Conservation (phyloP, 2,888 invertebrate genomes). For the Spisula subtruncata region DNA sequence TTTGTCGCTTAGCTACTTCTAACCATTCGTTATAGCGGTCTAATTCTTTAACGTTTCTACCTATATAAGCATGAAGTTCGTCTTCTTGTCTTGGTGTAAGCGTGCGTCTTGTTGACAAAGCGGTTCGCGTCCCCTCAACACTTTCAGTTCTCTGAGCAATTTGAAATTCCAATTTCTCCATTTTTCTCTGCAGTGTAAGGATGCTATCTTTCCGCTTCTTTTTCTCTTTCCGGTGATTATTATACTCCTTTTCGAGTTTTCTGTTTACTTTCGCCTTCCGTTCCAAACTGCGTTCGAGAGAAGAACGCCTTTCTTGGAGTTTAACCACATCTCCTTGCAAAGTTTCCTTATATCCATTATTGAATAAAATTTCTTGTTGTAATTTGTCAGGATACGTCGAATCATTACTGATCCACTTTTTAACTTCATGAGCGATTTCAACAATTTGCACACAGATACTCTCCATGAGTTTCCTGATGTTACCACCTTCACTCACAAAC, state of each 20-base stretch:
- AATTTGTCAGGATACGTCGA: conserved; percentile 79
- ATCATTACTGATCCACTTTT: conserved; percentile 80
- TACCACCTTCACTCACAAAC: conserved; percentile 74
- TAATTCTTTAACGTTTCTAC: conserved; percentile 68
- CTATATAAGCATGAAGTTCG: conserved; percentile 67
- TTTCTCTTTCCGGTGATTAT: conserved; percentile 74
- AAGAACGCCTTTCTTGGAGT: conserved; percentile 66
- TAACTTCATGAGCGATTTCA: conserved; percentile 76
- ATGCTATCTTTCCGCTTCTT: conserved; percentile 75
- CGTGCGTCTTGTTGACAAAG: conserved; percentile 67
- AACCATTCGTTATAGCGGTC: conserved; percentile 75
- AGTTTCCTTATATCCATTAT: conserved; percentile 77
- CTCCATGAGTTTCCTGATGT: conserved; percentile 75
- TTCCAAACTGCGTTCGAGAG: conserved; percentile 70
- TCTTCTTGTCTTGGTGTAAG: conserved; percentile 74
- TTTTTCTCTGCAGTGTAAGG: conserved; percentile 76
- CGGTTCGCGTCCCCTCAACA: conserved; percentile 75
- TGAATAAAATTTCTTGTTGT: conserved; percentile 77
- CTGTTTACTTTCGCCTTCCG: conserved; percentile 68
- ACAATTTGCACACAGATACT: conserved; percentile 78
- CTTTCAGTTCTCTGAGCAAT: conserved; percentile 72
- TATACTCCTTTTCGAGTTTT: conserved; percentile 71
- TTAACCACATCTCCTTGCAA: conserved; percentile 74
- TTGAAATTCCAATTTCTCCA: conserved; percentile 72
- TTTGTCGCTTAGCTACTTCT: conserved; percentile 71